phyloP scores from a whole-genome alignment of 2,888 invertebrate species.

The Spicauda simplicius region DNA sequence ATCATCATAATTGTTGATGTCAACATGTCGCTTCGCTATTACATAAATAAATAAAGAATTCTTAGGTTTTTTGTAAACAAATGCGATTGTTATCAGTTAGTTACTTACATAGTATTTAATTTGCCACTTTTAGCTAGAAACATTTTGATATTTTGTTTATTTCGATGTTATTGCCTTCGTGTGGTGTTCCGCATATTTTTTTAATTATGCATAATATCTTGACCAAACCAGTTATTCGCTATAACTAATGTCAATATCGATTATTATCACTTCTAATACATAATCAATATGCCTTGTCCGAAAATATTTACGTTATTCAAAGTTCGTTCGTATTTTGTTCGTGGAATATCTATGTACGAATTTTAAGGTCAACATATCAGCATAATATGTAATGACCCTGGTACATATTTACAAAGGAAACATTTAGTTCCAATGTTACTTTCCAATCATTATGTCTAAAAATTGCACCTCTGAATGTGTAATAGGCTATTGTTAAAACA shows the following conservation, averaged over 20 bases:
- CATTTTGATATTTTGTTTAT: not conserved
- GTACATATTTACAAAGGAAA: conserved; percentile 4
- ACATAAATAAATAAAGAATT: conserved; percentile 53
- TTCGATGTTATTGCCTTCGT: too few species aligned
- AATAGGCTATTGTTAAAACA: too few species aligned
- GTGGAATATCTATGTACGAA: not conserved
- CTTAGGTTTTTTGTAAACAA: conserved; percentile 22
- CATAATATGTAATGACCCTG: conserved; percentile 25
- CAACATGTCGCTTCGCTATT: conserved; percentile 57
- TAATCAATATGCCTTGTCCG: too few species aligned
- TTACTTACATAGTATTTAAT: not conserved
- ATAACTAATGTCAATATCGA: conserved; percentile 10
- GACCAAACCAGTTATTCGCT: conserved; percentile 27
- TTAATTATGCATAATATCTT: conserved; percentile 16
- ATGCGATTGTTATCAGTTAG: not conserved
- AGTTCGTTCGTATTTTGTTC: too few species aligned
- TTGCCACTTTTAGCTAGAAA: not conserved
- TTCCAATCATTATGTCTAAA: not conserved
- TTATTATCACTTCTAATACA: not conserved
- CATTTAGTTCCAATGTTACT: conserved; percentile 3
- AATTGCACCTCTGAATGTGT: too few species aligned
- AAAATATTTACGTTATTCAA: too few species aligned
- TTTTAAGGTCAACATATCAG: conserved; percentile 25
- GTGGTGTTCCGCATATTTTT: conserved; percentile 27
- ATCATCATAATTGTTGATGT: conserved; percentile 47